Evolutionary conservation across 2,113 vertebrate species (phyloP).

Genomic region (Pelmatolapia mariae): DNA sequence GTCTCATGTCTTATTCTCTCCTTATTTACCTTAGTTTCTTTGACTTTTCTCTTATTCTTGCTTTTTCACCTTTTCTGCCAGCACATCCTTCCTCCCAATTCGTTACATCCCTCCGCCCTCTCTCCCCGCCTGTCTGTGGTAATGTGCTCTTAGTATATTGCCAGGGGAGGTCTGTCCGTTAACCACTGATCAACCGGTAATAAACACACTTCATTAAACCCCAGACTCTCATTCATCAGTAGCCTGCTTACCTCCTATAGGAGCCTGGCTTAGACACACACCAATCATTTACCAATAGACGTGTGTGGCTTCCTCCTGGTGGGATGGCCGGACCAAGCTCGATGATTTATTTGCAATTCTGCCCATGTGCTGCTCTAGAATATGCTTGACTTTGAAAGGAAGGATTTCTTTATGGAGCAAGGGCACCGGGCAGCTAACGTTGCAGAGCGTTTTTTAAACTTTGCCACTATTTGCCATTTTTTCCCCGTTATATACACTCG

Average conservation of each 20-base stretch:
- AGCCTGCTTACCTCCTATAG: conserved; percentile 30
- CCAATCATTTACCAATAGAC: conserved; percentile 21
- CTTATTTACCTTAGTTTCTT: fast-evolving
- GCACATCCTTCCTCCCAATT: not conserved
- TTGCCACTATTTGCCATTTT: not conserved
- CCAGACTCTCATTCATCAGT: conserved; percentile 58
- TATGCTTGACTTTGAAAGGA: conserved; percentile 36
- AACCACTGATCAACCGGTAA: conserved; percentile 47
- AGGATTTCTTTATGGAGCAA: conserved; percentile 26
- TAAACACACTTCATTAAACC: conserved; percentile 70
- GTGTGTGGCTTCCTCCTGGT: conserved; percentile 23
- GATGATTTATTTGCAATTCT: conserved; percentile 58
- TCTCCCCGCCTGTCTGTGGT: not conserved
- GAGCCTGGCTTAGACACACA: conserved; percentile 17
- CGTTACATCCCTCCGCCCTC: not conserved
- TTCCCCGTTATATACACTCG: not conserved
- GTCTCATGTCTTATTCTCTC: not conserved
- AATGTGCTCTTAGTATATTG: not conserved
- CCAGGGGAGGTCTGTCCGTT: conserved; percentile 34
- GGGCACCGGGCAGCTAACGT: conserved; percentile 15
- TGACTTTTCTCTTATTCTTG: not conserved
- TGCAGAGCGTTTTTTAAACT: not conserved
- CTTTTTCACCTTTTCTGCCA: not conserved
- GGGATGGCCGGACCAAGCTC: conserved; percentile 2
- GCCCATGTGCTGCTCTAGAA: conserved; percentile 26